Conservation (phyloP, 2,888 invertebrate species). For the Steinernema hermaphroditum region DNA sequence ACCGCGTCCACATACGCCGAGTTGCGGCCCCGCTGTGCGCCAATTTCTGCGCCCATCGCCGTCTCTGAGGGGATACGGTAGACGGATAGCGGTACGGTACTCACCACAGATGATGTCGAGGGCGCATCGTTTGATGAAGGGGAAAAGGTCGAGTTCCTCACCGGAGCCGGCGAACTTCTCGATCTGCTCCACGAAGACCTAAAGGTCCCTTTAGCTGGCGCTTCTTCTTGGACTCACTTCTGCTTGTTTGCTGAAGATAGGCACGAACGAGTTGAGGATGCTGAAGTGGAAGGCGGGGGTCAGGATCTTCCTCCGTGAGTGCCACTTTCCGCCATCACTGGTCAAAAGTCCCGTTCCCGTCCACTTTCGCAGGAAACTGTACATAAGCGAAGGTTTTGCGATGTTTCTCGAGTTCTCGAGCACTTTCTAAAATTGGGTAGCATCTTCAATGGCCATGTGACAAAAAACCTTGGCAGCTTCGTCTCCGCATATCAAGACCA, state of each 20-base stretch:
- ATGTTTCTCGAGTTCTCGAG: slow-evolving; percentile 6
- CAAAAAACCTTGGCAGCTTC: neutral
- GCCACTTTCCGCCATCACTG: slow-evolving; percentile 68
- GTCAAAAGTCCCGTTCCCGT: too few species aligned
- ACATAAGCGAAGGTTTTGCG: slow-evolving; percentile 1
- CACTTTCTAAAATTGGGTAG: neutral
- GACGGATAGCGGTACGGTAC: neutral
- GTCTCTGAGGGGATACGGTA: slow-evolving; percentile 48
- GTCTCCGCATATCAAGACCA: neutral
- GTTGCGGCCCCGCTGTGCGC: slow-evolving; percentile 52
- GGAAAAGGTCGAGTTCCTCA: slow-evolving; percentile 67
- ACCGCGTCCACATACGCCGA: slow-evolving; percentile 54
- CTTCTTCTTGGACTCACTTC: slow-evolving; percentile 15
- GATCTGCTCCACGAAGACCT: slow-evolving; percentile 58
- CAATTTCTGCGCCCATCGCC: slow-evolving; percentile 58
- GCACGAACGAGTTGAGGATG: slow-evolving; percentile 68
- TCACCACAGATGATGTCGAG: slow-evolving; percentile 66
- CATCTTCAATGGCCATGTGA: neutral
- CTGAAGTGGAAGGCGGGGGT: slow-evolving; percentile 70
- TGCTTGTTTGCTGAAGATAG: slow-evolving; percentile 33
- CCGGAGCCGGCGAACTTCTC: slow-evolving; percentile 46
- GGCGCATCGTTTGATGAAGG: slow-evolving; percentile 68
- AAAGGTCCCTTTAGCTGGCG: too few species aligned
- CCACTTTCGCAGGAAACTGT: neutral
- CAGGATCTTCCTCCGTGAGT: slow-evolving; percentile 67